Percentiles rank a stretch among this genome's conserved stretches.
Evolutionary conservation across 2,888 invertebrate species (phyloP).

Genomic region (Dione juno): DNA sequence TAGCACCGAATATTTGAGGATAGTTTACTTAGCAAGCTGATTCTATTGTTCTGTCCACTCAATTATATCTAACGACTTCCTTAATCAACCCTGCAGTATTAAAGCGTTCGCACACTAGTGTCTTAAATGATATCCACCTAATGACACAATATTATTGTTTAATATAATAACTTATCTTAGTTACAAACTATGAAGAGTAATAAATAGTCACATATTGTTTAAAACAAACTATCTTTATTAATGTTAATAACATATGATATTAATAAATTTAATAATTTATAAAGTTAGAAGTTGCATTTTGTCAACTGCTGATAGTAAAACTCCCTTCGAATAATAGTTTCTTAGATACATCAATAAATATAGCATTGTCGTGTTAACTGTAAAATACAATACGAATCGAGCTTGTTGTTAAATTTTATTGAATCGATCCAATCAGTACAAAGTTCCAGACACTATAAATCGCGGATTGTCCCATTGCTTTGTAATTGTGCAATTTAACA

Average conservation of each 20-base stretch:
- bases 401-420: constrained; percentile 31
- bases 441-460: constrained; percentile 31
- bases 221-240: too few species aligned
- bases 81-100: constrained; percentile 34
- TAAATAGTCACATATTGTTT: too few species aligned
- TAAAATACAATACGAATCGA: constrained; percentile 20
- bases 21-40: constrained; percentile 37
- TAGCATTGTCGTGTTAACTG: constrained; percentile 6
- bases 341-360: constrained; percentile 4
- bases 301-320: neutral
- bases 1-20: constrained; percentile 33
- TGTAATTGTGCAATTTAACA: constrained; percentile 20
- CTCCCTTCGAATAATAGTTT: neutral
- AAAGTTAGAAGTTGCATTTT: too few species aligned
- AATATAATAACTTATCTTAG: too few species aligned
- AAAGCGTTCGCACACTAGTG: constrained; percentile 16
- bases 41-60: constrained; percentile 41
- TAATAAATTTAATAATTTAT: too few species aligned
- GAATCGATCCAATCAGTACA: constrained; percentile 27
- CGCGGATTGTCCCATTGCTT: constrained; percentile 17
- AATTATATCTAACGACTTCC: constrained; percentile 43
- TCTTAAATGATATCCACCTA: neutral
- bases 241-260: too few species aligned
- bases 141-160: too few species aligned
- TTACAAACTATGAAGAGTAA: too few species aligned